A percentile compares a stretch with the other conserved stretches of the same genome.
phyloP scores from a whole-genome alignment of 2,888 invertebrate species.

The Harpalus rufipes region DNA sequence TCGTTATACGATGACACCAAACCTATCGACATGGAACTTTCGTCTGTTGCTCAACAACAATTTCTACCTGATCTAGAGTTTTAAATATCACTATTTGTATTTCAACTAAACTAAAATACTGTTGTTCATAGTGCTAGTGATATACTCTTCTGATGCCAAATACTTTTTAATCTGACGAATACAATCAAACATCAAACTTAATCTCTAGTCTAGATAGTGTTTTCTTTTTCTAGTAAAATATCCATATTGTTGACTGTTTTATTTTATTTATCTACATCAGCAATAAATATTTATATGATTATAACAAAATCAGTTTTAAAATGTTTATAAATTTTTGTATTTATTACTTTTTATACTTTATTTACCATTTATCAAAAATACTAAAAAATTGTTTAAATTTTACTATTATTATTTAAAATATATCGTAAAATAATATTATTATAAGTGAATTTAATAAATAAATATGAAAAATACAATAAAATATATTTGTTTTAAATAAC shows the following conservation, averaged over 20 bases:
- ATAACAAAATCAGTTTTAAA: conserved; percentile 28
- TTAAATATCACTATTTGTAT: conserved; percentile 67
- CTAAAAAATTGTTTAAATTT: conserved; percentile 11
- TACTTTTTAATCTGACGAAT: conserved; percentile 47
- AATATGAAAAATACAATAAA: neutral
- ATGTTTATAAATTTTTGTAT: conserved; percentile 35
- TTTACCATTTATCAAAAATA: conserved; percentile 12
- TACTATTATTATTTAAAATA: conserved; percentile 10
- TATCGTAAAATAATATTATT: conserved; percentile 28
- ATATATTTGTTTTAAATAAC: neutral
- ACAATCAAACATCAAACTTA: conserved; percentile 49
- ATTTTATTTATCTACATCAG: conserved; percentile 21
- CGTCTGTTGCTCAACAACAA: conserved; percentile 91
- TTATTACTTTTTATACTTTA: conserved; percentile 9
- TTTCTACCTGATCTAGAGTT: conserved; percentile 81
- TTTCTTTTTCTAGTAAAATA: conserved; percentile 8
- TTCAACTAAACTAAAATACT: conserved; percentile 16
- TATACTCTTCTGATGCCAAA: conserved; percentile 32
- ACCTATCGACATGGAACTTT: conserved; percentile 92
- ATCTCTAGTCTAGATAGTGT: conserved; percentile 9
- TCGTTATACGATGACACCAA: conserved; percentile 94
- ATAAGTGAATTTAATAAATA: conserved; percentile 47
- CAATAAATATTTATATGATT: conserved; percentile 43
- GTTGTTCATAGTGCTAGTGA: conserved; percentile 27
- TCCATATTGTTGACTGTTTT: conserved; percentile 5